Conservation (phyloP, 2,888 invertebrate species). For the Biston betularia region DNA sequence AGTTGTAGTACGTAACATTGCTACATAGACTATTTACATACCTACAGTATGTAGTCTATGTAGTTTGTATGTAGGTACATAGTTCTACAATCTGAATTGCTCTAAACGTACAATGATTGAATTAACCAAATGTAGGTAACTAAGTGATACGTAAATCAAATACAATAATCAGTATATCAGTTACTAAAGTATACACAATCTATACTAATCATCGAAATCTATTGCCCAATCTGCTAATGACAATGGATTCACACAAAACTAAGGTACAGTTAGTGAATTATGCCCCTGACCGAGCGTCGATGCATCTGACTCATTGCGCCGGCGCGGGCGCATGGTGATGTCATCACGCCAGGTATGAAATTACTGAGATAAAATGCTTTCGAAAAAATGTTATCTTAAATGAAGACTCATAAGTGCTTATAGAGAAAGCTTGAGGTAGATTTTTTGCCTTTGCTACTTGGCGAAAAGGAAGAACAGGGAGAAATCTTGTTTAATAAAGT, state of each 20-base stretch:
- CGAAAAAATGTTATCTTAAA: neutral
- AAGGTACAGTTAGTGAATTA: constrained; percentile 19
- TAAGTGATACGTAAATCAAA: too few species aligned
- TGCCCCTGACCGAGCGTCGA: constrained; percentile 37
- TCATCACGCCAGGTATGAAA: constrained; percentile 55
- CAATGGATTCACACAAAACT: constrained; percentile 40
- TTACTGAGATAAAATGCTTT: constrained; percentile 20
- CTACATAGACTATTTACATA: too few species aligned
- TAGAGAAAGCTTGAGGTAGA: neutral
- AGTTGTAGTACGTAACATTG: too few species aligned
- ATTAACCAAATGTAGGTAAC: too few species aligned
- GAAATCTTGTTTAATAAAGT: too few species aligned
- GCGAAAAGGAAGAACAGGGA: too few species aligned
- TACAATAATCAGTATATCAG: too few species aligned
- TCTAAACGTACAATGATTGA: too few species aligned
- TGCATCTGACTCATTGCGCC: constrained; percentile 59
- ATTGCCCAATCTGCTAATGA: constrained; percentile 16
- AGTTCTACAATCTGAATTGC: too few species aligned
- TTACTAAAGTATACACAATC: neutral
- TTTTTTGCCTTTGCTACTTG: neutral
- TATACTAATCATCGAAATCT: constrained; percentile 10
- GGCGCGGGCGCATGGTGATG: constrained; percentile 55
- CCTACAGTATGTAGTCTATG: too few species aligned
- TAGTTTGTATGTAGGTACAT: too few species aligned
- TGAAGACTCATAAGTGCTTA: neutral